These are phyloP conservation scores for Epinotia ramella DNA, from an alignment of 2,888 invertebrate genomes.

Conservation along the genomic window DNA sequence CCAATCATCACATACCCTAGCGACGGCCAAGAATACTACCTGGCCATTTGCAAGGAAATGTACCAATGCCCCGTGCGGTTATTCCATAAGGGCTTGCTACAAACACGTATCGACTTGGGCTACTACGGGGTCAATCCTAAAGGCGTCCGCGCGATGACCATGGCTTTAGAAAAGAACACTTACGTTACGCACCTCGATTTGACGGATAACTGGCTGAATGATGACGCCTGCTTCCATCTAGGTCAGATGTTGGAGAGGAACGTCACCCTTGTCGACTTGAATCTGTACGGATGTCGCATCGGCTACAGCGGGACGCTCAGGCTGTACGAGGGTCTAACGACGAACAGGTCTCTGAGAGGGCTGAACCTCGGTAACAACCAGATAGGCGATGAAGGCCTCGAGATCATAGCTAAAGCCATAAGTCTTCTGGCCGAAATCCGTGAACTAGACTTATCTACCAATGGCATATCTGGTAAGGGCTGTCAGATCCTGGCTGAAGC, in stretches of 20 bases:
- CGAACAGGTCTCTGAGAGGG: slow-evolving; percentile 56
- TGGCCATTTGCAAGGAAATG: slow-evolving; percentile 68
- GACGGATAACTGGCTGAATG: slow-evolving; percentile 67
- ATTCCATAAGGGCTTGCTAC: slow-evolving; percentile 62
- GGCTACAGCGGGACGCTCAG: slow-evolving; percentile 60
- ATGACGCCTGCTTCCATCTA: slow-evolving; percentile 71
- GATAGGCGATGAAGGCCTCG: slow-evolving; percentile 61
- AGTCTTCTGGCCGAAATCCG: slow-evolving; percentile 58
- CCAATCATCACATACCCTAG: slow-evolving; percentile 57
- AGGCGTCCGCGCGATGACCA: slow-evolving; percentile 69
- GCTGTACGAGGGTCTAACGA: slow-evolving; percentile 55
- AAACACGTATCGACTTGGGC: slow-evolving; percentile 62
- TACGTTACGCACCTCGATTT: slow-evolving; percentile 62
- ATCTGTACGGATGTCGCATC: slow-evolving; percentile 70
- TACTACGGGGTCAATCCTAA: slow-evolving; percentile 69
- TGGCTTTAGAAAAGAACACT: slow-evolving; percentile 65
- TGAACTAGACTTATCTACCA: slow-evolving; percentile 64
- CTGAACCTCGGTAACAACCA: slow-evolving; percentile 65
- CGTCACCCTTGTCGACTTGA: slow-evolving; percentile 60
- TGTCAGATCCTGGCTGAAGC: slow-evolving; percentile 53
- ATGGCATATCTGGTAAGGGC: slow-evolving; percentile 62
- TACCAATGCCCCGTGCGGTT: slow-evolving; percentile 60
- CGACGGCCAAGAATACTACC: slow-evolving; percentile 71
- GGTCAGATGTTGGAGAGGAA: slow-evolving; percentile 67
- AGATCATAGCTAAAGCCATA: slow-evolving; percentile 58